Evolutionary conservation across 1,140 invertebrate species (phyloP), one percentile per base, ranked within the genome.

Genomic region (Brachionus angularis): DNA sequence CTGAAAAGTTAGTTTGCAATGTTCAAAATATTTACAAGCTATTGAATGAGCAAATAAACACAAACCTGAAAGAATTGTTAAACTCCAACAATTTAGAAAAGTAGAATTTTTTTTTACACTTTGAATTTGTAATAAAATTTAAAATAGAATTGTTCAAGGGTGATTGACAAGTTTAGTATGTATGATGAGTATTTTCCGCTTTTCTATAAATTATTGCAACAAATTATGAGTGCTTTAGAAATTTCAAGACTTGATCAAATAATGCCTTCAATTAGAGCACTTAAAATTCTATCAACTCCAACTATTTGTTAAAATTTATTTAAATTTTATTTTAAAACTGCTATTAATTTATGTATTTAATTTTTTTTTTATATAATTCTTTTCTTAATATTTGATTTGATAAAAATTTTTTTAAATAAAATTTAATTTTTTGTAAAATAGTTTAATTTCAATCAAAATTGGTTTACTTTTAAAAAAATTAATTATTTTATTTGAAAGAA

Each of bases 241-340:
- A 50, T 70, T 27, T 50, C 47, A 18, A 50, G 42, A 50, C 23
- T 50, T 18, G 67, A 70, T 52, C 46, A 70, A 70, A 70, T 70
- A 36, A 70, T 70, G 50, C 67, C 67, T 7, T 42, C 67, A n/a
- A 53, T 70, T 10, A 50, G 46, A 44, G 46, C 67, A 3, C 25
- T 70, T 29, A 70, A 70, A 70, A 50, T 70, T 18, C 33, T 70
- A n/a, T 46, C 67, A 5, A 67, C 47, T 7, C 62, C 62, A 67
- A 58, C 33, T 58, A 14, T 58, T 39, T 58, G 53, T 39, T 58
- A 58, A 55, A 29, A 3, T n/a, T 31, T 31, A 25, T 50, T 25
- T 16, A 47, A 16, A 47, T 3, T 47, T 47, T 47, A 16, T 47
- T 47, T 34, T n/a, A n/a, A n/a, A n/a, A n/a, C n/a, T n/a, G n/a